These are phyloP conservation scores for Lampropteryx suffumata DNA, from an alignment of 2,888 invertebrate genomes.

Conservation along the genomic window DNA sequence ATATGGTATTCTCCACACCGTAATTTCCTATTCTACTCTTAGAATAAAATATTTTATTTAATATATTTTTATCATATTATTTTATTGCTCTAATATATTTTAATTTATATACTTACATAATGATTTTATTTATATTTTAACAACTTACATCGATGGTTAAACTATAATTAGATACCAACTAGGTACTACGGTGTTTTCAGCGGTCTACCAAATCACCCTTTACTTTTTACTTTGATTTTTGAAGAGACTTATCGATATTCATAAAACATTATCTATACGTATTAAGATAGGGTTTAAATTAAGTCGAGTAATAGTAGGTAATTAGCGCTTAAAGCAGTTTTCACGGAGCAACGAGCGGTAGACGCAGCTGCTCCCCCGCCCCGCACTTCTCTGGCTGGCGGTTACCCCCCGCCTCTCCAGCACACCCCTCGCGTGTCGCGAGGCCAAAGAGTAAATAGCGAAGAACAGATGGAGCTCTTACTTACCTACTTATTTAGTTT, in stretches of 20 bases:
- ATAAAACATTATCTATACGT: conserved; percentile 8
- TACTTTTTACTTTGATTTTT: no score
- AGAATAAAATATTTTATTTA: no score
- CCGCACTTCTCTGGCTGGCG: conserved; percentile 38
- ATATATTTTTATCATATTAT: no score
- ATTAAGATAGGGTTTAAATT: conserved; percentile 26
- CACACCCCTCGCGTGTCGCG: conserved; percentile 74
- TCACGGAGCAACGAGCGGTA: conserved; percentile 67
- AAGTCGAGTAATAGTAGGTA: conserved; percentile 31
- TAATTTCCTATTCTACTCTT: no score
- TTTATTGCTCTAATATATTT: no score
- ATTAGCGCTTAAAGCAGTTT: conserved; percentile 68
- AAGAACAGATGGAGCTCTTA: not conserved
- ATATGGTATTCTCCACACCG: no score
- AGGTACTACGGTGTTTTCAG: no score
- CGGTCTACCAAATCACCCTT: no score
- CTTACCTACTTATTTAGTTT: not conserved
- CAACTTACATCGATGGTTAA: no score
- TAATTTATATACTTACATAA: no score
- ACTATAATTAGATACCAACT: no score
- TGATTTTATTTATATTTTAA: no score
- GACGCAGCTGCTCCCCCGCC: conserved; percentile 74
- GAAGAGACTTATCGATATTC: not conserved
- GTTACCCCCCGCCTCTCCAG: conserved; percentile 47
- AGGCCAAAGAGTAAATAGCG: conserved; percentile 48